Conservation (phyloP, 2,113 vertebrate species). For the Ondatra zibethicus region DNA sequence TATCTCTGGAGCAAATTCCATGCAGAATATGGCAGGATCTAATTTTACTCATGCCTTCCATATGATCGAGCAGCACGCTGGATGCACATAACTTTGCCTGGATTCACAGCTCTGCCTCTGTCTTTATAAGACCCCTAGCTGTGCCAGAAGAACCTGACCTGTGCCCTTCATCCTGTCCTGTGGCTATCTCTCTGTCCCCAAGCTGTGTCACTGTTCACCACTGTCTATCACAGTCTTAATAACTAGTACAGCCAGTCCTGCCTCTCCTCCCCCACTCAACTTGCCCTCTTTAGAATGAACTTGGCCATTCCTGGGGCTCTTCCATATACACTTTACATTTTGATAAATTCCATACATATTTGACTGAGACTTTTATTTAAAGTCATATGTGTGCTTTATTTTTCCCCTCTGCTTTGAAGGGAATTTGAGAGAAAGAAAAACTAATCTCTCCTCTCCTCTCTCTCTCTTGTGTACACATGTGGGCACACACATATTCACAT, state of each 20-base stretch:
- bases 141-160: too few relatives aligned
- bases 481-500: not conserved
- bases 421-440: not conserved
- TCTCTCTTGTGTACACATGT: not conserved
- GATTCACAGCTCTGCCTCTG: not conserved
- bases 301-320: not conserved
- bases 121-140: not conserved
- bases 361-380: not conserved
- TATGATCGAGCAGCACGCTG: not conserved
- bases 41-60: not conserved
- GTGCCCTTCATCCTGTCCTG: not conserved
- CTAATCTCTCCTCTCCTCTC: not conserved
- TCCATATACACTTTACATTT: not conserved
- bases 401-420: not conserved
- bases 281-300: not conserved
- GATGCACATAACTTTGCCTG: not conserved
- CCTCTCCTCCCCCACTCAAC: not conserved
- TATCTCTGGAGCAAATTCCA: not conserved
- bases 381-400: not conserved
- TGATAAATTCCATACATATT: not conserved
- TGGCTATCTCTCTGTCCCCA: not conserved
- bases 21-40: not conserved
- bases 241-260: not conserved
- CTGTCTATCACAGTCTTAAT: not conserved
- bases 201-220: not conserved